Conservation (phyloP, 2,113 vertebrate genomes). For the Limnothrissa miodon region DNA sequence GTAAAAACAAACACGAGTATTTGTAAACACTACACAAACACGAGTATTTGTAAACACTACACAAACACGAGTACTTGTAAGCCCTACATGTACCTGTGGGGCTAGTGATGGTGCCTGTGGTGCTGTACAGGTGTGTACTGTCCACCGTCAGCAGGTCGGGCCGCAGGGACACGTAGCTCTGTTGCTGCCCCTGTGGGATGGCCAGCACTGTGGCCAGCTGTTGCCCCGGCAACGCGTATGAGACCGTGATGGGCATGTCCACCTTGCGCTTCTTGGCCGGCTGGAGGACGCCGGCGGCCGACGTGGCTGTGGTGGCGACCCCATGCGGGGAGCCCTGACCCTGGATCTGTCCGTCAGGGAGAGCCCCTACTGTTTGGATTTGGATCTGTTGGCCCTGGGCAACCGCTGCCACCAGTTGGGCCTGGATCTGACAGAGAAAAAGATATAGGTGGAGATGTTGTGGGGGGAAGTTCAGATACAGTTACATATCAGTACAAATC, state of each 20-base stretch:
- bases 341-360: constrained; percentile 80
- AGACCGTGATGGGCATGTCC: constrained; percentile 94
- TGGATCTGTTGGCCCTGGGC: constrained; percentile 93
- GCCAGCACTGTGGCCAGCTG: constrained; percentile 95
- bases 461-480: no score
- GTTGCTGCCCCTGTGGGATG: constrained; percentile 97
- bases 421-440: constrained; percentile 78
- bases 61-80: neutral
- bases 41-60: no score
- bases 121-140: constrained; percentile 94
- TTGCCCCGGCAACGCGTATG: constrained; percentile 93
- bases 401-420: constrained; percentile 87
- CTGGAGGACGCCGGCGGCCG: constrained; percentile 85
- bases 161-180: constrained; percentile 93
- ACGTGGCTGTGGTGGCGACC: constrained; percentile 46
- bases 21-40: no score
- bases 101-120: constrained; percentile 97
- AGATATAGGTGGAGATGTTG: neutral
- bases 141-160: constrained; percentile 98
- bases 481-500: no score
- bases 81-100: constrained; percentile 55
- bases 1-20: no score
- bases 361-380: constrained; percentile 91
- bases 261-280: constrained; percentile 98
- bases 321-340: constrained; percentile 86